Conservation (phyloP, 1,140 invertebrate genomes). For the Drosophila nannoptera region DNA sequence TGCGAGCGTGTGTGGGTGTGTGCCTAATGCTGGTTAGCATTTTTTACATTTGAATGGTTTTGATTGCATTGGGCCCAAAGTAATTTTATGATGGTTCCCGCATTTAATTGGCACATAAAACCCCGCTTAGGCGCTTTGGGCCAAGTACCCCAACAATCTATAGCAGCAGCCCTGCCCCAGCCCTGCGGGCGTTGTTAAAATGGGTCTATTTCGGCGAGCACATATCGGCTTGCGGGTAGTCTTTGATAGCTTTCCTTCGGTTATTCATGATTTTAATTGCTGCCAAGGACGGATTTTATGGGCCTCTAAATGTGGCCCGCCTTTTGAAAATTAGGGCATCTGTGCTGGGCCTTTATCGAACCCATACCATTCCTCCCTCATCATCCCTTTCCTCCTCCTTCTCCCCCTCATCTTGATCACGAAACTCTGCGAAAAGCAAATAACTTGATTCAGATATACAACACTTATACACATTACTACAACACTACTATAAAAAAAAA, state of each 20-base stretch:
- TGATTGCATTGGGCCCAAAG: conserved; percentile 37
- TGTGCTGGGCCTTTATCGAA: neutral
- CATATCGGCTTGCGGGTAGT: too few relatives aligned
- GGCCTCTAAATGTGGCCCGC: too few relatives aligned
- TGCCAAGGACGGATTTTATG: conserved; percentile 11
- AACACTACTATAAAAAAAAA: conserved; percentile 37
- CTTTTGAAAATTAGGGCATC: conserved; percentile 3
- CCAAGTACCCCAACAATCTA: conserved; percentile 14
- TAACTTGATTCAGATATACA: conserved; percentile 76
- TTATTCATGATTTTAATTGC: conserved; percentile 39
- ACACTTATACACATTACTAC: conserved; percentile 78
- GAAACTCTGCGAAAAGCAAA: conserved; percentile 62
- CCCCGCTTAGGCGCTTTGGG: conserved; percentile 24
- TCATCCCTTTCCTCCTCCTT: neutral
- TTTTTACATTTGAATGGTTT: conserved; percentile 45
- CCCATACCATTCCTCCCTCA: neutral
- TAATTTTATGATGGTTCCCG: conserved; percentile 39
- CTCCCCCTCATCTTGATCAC: neutral
- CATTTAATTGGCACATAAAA: conserved; percentile 48
- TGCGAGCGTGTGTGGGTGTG: neutral
- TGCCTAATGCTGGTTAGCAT: conserved; percentile 20
- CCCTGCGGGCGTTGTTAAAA: neutral
- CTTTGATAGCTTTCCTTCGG: too few relatives aligned
- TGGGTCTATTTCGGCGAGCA: neutral
- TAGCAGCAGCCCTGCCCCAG: neutral